phyloP scores from a whole-genome alignment of 1,140 invertebrate genomes.

The Centruroides sculpturatus region DNA sequence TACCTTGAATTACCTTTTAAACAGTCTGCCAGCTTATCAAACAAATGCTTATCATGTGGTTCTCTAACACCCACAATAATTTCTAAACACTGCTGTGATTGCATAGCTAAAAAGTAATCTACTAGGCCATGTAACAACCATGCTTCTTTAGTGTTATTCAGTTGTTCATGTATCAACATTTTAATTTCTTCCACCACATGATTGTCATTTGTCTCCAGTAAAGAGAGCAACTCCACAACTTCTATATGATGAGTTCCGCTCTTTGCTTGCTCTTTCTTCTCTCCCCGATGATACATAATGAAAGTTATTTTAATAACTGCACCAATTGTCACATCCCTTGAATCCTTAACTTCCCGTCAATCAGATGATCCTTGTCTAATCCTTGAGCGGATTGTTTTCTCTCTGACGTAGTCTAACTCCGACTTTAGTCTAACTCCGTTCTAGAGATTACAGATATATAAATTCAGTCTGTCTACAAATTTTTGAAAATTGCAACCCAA shows the following conservation, averaged over 20 bases:
- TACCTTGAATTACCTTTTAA: constrained; percentile 30
- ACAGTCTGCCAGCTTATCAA: constrained; percentile 29
- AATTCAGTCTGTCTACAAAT: no score
- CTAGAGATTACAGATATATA: no score
- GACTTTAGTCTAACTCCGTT: no score
- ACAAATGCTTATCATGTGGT: constrained; percentile 51
- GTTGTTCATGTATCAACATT: constrained; percentile 50
- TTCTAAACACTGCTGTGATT: constrained; percentile 56
- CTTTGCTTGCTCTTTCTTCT: not conserved
- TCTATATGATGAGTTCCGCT: constrained; percentile 4
- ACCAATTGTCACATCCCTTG: no score
- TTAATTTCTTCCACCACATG: constrained; percentile 49
- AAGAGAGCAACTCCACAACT: constrained; percentile 37
- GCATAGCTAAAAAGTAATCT: constrained; percentile 63
- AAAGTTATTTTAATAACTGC: no score
- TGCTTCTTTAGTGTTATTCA: constrained; percentile 55
- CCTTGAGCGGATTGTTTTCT: no score
- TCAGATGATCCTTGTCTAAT: no score
- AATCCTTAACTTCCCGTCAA: no score
- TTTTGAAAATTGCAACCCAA: no score
- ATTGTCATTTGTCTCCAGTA: constrained; percentile 54
- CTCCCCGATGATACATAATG: constrained; percentile 4
- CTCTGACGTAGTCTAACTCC: no score
- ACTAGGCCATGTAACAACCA: constrained; percentile 71
- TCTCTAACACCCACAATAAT: constrained; percentile 62